phyloP scores from a whole-genome alignment of 2,888 invertebrate species.

The Oxystoma pomonae region DNA sequence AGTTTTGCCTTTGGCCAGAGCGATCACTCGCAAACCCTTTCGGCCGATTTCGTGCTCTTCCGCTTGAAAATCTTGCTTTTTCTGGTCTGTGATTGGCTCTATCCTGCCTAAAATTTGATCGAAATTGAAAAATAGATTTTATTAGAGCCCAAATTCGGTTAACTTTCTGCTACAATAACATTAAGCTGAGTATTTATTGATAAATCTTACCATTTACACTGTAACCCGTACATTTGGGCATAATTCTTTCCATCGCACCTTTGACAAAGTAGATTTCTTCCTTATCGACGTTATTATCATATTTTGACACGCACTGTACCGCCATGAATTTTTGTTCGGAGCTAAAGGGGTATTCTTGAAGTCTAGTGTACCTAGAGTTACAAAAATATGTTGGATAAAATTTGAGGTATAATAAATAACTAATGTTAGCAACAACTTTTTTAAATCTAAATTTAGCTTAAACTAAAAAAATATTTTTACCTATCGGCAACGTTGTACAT shows the following conservation, averaged over 20 bases:
- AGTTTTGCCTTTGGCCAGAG: constrained; percentile 66
- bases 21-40: constrained; percentile 82
- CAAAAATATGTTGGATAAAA: too few relatives aligned
- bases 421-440: too few relatives aligned
- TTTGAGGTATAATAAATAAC: too few relatives aligned
- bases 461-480: too few relatives aligned
- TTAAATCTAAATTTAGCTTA: too few relatives aligned
- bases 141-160: neutral
- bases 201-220: constrained; percentile 63
- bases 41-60: constrained; percentile 84
- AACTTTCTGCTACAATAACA: neutral
- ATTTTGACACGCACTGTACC: constrained; percentile 84
- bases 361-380: constrained; percentile 57
- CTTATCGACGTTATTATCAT: constrained; percentile 58
- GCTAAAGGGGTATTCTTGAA: constrained; percentile 95
- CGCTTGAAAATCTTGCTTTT: constrained; percentile 74
- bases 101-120: too few relatives aligned
- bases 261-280: constrained; percentile 88
- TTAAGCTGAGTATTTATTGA: neutral
- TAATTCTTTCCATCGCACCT: constrained; percentile 88
- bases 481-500: constrained; percentile 77
- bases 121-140: neutral
- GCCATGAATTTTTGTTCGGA: constrained; percentile 99
- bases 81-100: constrained; percentile 71
- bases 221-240: constrained; percentile 82